Evolutionary conservation across 2,113 vertebrate species (phyloP), one percentile per base, ranked within the genome.

Genomic region (Melanostigma gelatinosum): DNA sequence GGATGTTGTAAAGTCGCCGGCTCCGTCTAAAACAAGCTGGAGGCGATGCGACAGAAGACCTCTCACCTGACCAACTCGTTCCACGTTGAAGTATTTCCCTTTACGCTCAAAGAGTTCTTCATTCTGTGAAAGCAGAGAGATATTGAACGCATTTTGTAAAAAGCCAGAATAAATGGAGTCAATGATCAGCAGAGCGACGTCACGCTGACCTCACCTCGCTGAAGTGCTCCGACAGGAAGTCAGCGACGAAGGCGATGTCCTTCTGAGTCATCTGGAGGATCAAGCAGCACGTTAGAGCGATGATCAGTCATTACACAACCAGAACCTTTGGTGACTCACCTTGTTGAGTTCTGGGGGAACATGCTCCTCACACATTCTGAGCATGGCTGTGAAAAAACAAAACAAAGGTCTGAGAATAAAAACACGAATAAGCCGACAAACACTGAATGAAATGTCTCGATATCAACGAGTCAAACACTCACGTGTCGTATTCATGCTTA

Each of bases 201-300:
- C 24, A 40, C 27, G 15, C 38, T 38, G 34, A 67, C 48, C 92
- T 94, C 86, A 99, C 98, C 96, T 98, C 97, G 91, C 97, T 99
- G 85, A 99, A 99, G 89, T 99, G 97, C 78, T 99, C 98, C n/a
- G 97, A 97, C 74, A 99, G 95, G 93, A 99, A 99, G 91, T 99
- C 98, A 0, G 98, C 97, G 84, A 99, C 98, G 93, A 99, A 99
- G 0, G 97, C 96, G 54, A 99, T 97, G 93, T 99, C 98, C 93
- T 98, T 99, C 64, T 99, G 98, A 71, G 97, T 99, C 97, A 99
- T 99, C 98, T 99, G 77, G 68, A 78, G 36, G 27, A 77, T 58
- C 62, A 75, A 85, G 50, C 72, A 57, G 32, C 58, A 60, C 3
- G 34, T 57, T 62, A 55, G n/a, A 46, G 61, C 20, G n/a, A 44